Evolutionary conservation across 2,888 invertebrate genomes (phyloP).

Genomic region (Phytoseiulus persimilis): DNA sequence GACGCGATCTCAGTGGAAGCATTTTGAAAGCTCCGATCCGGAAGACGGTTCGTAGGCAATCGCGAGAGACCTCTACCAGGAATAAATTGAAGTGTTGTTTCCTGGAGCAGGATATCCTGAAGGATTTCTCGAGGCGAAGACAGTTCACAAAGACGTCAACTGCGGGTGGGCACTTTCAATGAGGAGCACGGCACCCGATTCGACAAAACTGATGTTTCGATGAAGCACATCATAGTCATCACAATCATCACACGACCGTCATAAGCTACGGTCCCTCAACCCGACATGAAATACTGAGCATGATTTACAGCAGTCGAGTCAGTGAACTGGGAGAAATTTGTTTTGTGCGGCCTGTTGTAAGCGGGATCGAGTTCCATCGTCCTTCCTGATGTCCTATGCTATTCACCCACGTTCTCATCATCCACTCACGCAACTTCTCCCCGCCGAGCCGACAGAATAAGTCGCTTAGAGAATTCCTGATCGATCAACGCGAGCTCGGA

Average conservation of each 20-base stretch:
- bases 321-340: background rate
- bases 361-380: background rate
- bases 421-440: background rate
- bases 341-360: background rate
- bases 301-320: background rate
- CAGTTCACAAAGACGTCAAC: background rate
- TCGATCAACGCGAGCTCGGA: background rate
- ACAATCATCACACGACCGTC: background rate
- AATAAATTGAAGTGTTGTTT: background rate
- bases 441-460: background rate
- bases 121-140: conserved; percentile 44
- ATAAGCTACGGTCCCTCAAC: background rate
- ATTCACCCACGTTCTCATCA: background rate
- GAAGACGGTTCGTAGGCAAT: too few relatives aligned
- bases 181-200: background rate
- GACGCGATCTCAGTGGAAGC: too few relatives aligned
- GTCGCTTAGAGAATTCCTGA: background rate
- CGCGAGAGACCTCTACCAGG: background rate
- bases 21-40: too few relatives aligned
- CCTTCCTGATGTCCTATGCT: background rate
- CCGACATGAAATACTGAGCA: background rate
- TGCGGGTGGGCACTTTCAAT: background rate
- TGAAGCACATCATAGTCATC: background rate
- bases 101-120: conserved; percentile 41
- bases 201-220: background rate